phyloP scores from a whole-genome alignment of 2,113 vertebrate genomes.

The Trematomus loennbergii region DNA sequence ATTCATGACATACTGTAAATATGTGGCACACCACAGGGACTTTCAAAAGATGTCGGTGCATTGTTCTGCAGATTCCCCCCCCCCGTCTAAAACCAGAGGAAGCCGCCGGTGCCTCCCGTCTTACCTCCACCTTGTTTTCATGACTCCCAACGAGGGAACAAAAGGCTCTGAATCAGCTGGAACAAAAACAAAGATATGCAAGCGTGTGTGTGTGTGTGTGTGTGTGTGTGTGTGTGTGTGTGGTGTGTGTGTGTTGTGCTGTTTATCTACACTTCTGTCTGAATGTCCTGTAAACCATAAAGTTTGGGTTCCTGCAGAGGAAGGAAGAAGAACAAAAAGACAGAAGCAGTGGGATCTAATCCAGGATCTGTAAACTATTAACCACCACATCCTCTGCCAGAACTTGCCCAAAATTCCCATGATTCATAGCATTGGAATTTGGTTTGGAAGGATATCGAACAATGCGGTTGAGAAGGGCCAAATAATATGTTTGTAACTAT shows the following conservation, averaged over 20 bases:
- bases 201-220: constrained; percentile 16
- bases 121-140: constrained; percentile 64
- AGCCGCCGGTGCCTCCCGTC: constrained; percentile 66
- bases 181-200: constrained; percentile 61
- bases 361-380: not conserved
- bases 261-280: not conserved
- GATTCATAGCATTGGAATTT: not conserved
- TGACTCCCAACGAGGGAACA: constrained; percentile 62
- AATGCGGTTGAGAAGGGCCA: too few species aligned
- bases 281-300: not conserved
- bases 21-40: not conserved
- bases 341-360: not conserved
- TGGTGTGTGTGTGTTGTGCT: constrained; percentile 10
- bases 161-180: constrained; percentile 62
- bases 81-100: constrained; percentile 58
- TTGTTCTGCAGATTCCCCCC: constrained; percentile 20
- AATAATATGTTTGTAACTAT: too few species aligned
- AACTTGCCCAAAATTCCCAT: not conserved
- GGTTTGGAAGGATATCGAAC: not conserved
- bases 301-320: constrained; percentile 65
- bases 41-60: constrained; percentile 1
- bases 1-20: too few species aligned
- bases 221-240: not conserved
- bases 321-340: constrained; percentile 70
- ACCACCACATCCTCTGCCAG: not conserved